These are phyloP conservation scores for Rhadinocentrus ornatus DNA, from an alignment of 2,797 vertebrate genomes.

Conservation along the genomic window DNA sequence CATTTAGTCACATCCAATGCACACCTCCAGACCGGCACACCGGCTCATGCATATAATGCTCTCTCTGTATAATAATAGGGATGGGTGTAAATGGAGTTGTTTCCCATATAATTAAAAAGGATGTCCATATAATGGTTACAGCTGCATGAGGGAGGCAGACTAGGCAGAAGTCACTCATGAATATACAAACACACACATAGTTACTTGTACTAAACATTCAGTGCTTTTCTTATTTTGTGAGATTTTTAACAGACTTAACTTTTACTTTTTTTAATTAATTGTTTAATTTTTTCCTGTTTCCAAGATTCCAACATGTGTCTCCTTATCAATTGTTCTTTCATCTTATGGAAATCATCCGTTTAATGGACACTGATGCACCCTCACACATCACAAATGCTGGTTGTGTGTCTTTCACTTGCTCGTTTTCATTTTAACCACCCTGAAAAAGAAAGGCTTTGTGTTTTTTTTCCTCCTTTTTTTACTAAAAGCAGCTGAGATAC, in stretches of 20 bases:
- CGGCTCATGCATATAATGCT: slow-evolving; percentile 71
- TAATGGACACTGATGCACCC: not conserved
- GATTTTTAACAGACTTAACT: not conserved
- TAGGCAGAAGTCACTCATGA: not conserved
- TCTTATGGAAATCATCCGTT: not conserved
- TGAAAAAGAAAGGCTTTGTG: not conserved
- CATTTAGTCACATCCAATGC: slow-evolving; percentile 48
- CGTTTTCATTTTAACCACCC: not conserved
- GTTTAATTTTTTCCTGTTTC: not conserved
- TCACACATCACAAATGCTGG: not conserved
- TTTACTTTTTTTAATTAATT: no score
- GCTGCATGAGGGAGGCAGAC: slow-evolving; percentile 2
- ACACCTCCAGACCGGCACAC: slow-evolving; percentile 56
- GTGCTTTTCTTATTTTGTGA: not conserved
- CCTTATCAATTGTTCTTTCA: not conserved
- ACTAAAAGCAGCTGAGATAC: not conserved
- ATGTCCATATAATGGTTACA: slow-evolving; percentile 30
- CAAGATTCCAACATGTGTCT: not conserved
- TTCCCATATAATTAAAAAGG: slow-evolving; percentile 47
- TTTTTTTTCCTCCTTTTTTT: not conserved
- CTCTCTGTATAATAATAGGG: slow-evolving; percentile 27
- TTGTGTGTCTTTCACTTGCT: not conserved
- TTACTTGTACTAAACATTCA: not conserved
- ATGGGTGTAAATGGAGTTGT: slow-evolving; percentile 44
- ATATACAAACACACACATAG: slow-evolving; percentile 8